Percentiles rank a stretch among this genome's conserved stretches.
These are phyloP conservation scores for Enteromius treurensis DNA, from an alignment of 2,797 vertebrate species.

Conservation along the genomic window DNA sequence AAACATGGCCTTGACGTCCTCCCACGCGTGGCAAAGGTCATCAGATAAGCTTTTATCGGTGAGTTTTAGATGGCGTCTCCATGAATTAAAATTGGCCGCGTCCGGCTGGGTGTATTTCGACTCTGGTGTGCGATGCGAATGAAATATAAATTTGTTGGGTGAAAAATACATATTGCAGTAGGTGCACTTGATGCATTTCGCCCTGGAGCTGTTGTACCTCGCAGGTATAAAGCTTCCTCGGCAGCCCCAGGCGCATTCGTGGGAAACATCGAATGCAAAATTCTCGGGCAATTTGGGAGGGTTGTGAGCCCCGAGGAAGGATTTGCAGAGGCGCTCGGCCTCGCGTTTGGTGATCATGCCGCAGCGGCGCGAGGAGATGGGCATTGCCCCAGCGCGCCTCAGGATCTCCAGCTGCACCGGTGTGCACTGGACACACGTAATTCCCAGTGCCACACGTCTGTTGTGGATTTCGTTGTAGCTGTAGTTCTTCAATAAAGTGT, in stretches of 20 bases:
- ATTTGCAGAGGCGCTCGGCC: conserved; percentile 90
- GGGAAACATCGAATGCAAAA: conserved; percentile 89
- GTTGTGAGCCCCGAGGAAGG: conserved; percentile 87
- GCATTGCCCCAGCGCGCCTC: conserved; percentile 89
- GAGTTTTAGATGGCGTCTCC: conserved; percentile 89
- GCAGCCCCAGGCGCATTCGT: conserved; percentile 89
- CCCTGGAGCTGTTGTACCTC: conserved; percentile 89
- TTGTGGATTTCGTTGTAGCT: conserved; percentile 95
- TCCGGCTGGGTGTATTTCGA: conserved; percentile 92
- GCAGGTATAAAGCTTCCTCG: conserved; percentile 90
- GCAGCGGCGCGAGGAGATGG: conserved; percentile 89
- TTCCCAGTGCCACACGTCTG: conserved; percentile 87
- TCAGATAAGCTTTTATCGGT: conserved; percentile 84
- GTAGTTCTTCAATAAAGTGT: conserved; percentile 90
- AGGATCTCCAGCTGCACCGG: conserved; percentile 91
- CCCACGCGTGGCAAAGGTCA: conserved; percentile 90
- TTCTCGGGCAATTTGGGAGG: conserved; percentile 90
- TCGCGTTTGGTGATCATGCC: conserved; percentile 93
- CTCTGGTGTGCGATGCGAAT: conserved; percentile 88
- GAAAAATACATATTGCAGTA: conserved; percentile 93
- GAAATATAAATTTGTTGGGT: conserved; percentile 92
- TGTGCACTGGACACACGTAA: conserved; percentile 92
- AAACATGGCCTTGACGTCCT: conserved; percentile 98
- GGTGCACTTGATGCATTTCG: conserved; percentile 91
- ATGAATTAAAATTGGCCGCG: conserved; percentile 92